Evolutionary conservation across 2,888 invertebrate species (phyloP).

Genomic region (Lepidochrysops patricia): DNA sequence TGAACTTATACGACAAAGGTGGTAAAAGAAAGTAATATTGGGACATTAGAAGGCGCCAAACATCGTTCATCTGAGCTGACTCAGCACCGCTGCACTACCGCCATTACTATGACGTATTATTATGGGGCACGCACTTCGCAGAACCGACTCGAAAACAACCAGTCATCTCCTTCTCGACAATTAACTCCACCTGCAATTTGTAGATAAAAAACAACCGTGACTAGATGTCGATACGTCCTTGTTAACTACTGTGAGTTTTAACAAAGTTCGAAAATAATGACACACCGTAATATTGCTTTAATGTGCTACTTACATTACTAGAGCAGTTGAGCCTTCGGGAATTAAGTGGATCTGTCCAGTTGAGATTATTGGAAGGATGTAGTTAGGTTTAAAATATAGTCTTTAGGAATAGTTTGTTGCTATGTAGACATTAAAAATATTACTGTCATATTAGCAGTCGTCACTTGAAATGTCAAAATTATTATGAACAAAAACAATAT

Average conservation of each 20-base stretch:
- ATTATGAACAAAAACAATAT: too few species aligned
- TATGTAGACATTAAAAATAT: not conserved
- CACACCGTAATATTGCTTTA: slow-evolving; percentile 23
- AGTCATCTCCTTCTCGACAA: slow-evolving; percentile 64
- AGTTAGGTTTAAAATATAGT: slow-evolving; percentile 6
- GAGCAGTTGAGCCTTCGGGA: not conserved
- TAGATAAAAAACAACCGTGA: slow-evolving; percentile 49
- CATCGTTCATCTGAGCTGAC: slow-evolving; percentile 59
- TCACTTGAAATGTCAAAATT: not conserved
- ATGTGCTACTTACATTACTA: slow-evolving; percentile 11
- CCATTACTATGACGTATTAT: slow-evolving; percentile 57
- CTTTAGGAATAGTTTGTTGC: slow-evolving; percentile 1
- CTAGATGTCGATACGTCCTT: slow-evolving; percentile 54
- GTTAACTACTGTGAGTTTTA: slow-evolving; percentile 40
- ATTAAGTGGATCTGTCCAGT: slow-evolving; percentile 9
- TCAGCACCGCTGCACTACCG: slow-evolving; percentile 55
- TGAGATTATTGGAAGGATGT: not conserved
- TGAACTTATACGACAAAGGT: slow-evolving; percentile 3
- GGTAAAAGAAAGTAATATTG: slow-evolving; percentile 6
- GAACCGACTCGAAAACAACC: slow-evolving; percentile 48
- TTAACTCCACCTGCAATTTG: slow-evolving; percentile 63
- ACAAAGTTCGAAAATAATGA: slow-evolving; percentile 26
- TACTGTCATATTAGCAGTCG: slow-evolving; percentile 5
- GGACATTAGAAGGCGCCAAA: slow-evolving; percentile 45
- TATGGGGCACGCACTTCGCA: slow-evolving; percentile 63